Evolutionary conservation across 1,140 invertebrate genomes (phyloP), one percentile per base, ranked within the genome.

Genomic region (Orussus abietinus): DNA sequence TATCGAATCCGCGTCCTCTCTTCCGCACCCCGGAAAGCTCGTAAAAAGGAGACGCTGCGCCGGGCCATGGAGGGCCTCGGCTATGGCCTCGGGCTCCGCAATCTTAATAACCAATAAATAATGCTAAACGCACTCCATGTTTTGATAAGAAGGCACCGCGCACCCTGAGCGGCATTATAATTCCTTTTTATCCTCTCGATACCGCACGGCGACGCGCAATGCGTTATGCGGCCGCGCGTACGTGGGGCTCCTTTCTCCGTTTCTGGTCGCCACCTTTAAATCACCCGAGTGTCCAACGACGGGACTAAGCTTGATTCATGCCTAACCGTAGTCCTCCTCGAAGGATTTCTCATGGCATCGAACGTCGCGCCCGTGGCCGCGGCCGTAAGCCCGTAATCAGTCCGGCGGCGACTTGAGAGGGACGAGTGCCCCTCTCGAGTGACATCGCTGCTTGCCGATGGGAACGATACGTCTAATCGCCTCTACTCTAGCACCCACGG

Each of bases 241-340:
- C 30, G 26, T 35, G 30, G 34, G n/a, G 15, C 20, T 19, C 36
- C 18, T 43, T 33, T 35, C 22, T 51, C 30, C 26, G 31, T 19
- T 38, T 39, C 36, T 35, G 31, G 30, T 33, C 39, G 31, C 28
- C 42, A 43, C 28, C 47, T 52, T 59, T 64, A 64, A 64, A 64
- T 64, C 59, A 64, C 42, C 25, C 30, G 42, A 39, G 44, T 51
- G 51, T 58, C 58, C 57, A 49, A 59, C 54, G 39, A 51, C 31
- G 22, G 44, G 45, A 42, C 54, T 64, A 64, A 64, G 56, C 55
- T 51, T 64, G 62, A 64, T 64, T 61, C 58, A 64, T 62, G 37
- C 22, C 41, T 19, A 20, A 18, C 34, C 18, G 34, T n/a, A n/a
- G n/a, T n/a, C n/a, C 34, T 11, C 34, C 13, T 15, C 15, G 7